Base-by-base conservation (phyloP, 1,140 invertebrate species). In the Cydia amplana region DNA sequence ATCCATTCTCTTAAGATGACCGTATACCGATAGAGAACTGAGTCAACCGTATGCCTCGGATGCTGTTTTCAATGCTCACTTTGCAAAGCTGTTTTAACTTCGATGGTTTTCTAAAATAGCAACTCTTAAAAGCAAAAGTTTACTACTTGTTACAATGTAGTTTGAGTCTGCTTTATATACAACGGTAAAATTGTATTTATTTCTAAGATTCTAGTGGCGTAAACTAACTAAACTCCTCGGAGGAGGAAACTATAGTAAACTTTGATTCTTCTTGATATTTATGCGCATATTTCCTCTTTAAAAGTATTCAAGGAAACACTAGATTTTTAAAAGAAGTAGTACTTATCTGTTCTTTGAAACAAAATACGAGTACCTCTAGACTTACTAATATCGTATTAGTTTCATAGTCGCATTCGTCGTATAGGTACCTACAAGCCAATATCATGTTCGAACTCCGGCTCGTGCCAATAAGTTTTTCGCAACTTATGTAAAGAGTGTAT, bases 181-280 rank as follows among this genome's bases (percentile, higher is more conserved):
- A 60, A 60, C 9, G 23, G 55, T 7, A 51, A 51, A n/a, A 1
- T 18, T 7, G 4, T 51, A 2, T 51, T 1, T 51, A 60, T 23
- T 12, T 55, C 1, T 18, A 55, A n/a, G 51, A n/a, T 60, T 18
- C 18, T 60, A 23, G 55, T 23, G 16, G 55, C 18, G n/a, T n/a
- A 51, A 51, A 60, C 18, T 18, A 20, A 4, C n/a, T 9, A 55
- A 7, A 55, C 3, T 55, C 16, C 55, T 60, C 55, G 55, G 4
- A n/a, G 55, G 7, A 10, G 55, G n/a, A 60, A 60, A 60, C 55
- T 65, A 28, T 65, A 28, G 18, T 65, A 65, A 65, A 65, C 12
- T 65, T 65, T 32, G 28, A 32, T 65, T 32, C 0, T 65, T 36
- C 16, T 23, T 16, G 4, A 32, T 32, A 32, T 10, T 65, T 65